Evolutionary conservation across 2,113 vertebrate species (phyloP).

Genomic region (Nematolebias whitei): DNA sequence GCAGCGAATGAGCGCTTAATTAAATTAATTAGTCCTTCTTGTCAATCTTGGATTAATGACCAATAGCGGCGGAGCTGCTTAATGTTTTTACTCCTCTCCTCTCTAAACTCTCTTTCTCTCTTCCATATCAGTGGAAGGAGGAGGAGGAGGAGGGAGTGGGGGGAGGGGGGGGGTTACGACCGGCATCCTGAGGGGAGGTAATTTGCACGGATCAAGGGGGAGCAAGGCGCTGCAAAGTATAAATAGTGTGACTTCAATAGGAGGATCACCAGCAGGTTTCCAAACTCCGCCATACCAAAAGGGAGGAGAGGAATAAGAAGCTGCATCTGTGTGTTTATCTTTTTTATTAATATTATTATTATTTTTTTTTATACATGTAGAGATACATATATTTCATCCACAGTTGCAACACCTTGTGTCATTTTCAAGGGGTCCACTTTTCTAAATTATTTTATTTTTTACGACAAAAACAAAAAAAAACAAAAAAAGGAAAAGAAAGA

Average conservation of each 20-base stretch:
- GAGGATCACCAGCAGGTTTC: conserved; percentile 88
- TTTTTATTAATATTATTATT: neutral
- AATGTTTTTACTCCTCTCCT: conserved; percentile 51
- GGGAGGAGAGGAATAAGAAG: conserved; percentile 86
- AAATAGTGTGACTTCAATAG: conserved; percentile 96
- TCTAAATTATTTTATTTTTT: too few species aligned
- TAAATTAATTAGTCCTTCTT: conserved; percentile 95
- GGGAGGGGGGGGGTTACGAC: conserved; percentile 81
- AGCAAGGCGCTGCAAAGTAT: conserved; percentile 92
- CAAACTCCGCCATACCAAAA: conserved; percentile 84
- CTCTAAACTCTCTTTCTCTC: conserved; percentile 25
- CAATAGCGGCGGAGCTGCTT: conserved; percentile 79
- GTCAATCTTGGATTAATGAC: conserved; percentile 90
- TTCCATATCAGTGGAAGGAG: conserved; percentile 70
- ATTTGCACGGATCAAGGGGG: conserved; percentile 93
- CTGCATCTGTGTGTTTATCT: conserved; percentile 57
- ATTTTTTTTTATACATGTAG: too few species aligned
- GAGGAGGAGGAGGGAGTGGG: neutral
- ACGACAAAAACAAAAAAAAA: too few species aligned
- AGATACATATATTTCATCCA: conserved; percentile 53
- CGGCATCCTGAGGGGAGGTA: conserved; percentile 90
- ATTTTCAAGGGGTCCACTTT: conserved; percentile 76
- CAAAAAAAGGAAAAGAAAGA: conserved; percentile 26
- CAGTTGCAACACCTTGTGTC: conserved; percentile 75
- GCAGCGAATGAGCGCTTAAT: conserved; percentile 87